A percentile compares a stretch with the other conserved stretches of the same genome.
Evolutionary conservation across 2,113 vertebrate species (phyloP).

Genomic region (Amia ocellicauda): DNA sequence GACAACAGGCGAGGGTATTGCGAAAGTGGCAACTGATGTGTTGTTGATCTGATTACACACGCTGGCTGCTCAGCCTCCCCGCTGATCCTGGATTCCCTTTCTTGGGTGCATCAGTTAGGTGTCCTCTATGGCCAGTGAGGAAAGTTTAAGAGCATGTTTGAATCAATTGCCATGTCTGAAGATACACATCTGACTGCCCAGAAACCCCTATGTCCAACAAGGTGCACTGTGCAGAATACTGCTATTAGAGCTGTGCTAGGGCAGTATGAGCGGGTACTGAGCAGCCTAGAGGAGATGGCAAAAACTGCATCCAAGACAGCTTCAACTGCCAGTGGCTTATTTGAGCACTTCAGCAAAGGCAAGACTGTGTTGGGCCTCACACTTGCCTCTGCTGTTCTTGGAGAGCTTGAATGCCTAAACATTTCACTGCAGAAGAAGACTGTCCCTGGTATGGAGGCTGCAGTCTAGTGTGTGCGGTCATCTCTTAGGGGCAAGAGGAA

Average conservation of each 20-base stretch:
- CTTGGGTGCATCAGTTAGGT: constrained; percentile 7
- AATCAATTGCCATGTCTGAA: no score
- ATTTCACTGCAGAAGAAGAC: constrained; percentile 15
- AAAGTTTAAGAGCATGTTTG: no score
- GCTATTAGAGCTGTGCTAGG: constrained; percentile 14
- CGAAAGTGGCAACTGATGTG: constrained; percentile 13
- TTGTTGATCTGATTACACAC: constrained; percentile 15
- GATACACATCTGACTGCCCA: background rate
- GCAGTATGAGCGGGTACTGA: constrained; percentile 17
- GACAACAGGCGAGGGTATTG: constrained; percentile 23
- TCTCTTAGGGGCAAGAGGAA: constrained; percentile 23
- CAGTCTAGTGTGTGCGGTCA: constrained; percentile 9
- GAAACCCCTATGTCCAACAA: constrained; percentile 18
- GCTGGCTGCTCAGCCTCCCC: constrained; percentile 9
- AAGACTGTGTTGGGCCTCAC: constrained; percentile 19
- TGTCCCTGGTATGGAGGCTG: constrained; percentile 7
- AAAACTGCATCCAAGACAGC: constrained; percentile 4
- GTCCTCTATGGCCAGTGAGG: background rate
- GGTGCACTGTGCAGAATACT: constrained; percentile 14
- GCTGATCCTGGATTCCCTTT: background rate
- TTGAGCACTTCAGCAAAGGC: constrained; percentile 15
- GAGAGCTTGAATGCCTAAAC: constrained; percentile 11
- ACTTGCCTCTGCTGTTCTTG: constrained; percentile 15
- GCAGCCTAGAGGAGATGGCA: constrained; percentile 17
- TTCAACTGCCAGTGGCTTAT: constrained; percentile 19